phyloP scores from a whole-genome alignment of 2,113 vertebrate species.

The Cyanistes caeruleus region DNA sequence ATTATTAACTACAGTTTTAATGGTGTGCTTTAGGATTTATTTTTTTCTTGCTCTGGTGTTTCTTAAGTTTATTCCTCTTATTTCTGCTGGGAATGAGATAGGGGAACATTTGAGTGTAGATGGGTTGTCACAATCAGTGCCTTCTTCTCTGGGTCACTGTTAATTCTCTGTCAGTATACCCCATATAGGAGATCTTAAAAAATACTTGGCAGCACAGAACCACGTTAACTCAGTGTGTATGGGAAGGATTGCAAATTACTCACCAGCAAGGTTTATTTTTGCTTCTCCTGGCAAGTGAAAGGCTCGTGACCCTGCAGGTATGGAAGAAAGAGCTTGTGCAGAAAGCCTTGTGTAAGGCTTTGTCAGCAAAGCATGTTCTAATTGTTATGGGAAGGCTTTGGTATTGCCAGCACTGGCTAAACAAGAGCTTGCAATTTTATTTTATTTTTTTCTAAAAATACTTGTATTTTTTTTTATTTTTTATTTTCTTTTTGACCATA shows the following conservation, averaged over 20 bases:
- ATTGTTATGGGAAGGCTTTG: not conserved
- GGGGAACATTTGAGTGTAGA: not conserved
- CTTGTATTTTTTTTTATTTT: not conserved
- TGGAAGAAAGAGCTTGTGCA: not conserved
- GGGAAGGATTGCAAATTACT: not conserved
- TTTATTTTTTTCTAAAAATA: not conserved
- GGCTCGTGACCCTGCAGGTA: rapidly evolving
- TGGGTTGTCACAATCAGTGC: not conserved
- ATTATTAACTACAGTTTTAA: not conserved
- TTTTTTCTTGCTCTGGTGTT: not conserved
- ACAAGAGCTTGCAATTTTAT: not conserved
- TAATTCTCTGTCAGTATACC: not conserved
- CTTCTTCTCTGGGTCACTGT: not conserved
- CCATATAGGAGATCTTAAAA: not conserved
- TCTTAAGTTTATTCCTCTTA: not conserved
- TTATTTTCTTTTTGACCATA: not conserved
- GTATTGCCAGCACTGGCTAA: not conserved
- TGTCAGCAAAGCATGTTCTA: not conserved
- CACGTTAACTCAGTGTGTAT: rapidly evolving
- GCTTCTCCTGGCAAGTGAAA: not conserved
- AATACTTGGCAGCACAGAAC: not conserved
- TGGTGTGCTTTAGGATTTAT: not conserved
- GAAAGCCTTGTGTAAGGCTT: not conserved
- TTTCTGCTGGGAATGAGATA: not conserved
- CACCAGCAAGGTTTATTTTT: not conserved